Base-by-base conservation (phyloP, 2,797 vertebrate genomes). In the Rallus crepitans region DNA sequence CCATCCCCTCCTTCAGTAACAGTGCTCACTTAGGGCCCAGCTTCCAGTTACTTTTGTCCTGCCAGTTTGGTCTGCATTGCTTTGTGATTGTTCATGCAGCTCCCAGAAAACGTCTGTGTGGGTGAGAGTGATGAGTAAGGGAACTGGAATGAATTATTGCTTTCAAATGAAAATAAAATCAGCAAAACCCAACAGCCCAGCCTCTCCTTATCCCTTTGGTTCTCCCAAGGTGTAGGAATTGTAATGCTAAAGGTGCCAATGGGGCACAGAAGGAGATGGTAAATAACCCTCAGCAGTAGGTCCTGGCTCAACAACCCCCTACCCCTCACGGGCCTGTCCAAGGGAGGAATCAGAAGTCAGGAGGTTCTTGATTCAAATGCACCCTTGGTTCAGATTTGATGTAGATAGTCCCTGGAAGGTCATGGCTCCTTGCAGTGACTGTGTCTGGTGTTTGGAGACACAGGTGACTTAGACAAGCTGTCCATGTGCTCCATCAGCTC, bases 151-250 rank as follows among this genome's bases (percentile, higher is more conserved):
- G 87, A 92, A 66, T 90, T 75, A 53, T 31, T 57, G 17, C 72
- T 89, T 92, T 87, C 64, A 93, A 82, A 66, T 16, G 12, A 73
- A 94, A 94, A 96, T 48, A 72, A 87, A 70, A 82, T 14, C 79
- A 87, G 13, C 24, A 45, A 70, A 95, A 70, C 59, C 28, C 7
- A 23, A 16, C 30, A 42, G n/a, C 3, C 1, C 30, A 37, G 23
- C 50, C 55, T 64, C 33, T 90, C n/a, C 57, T n/a, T 4, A 2
- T 4, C 27, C 48, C 47, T 72, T 66, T 39, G 72, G 37, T 3
- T 85, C 42, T 28, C 52, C 48, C 8, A 53, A 7, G 52, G 42
- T 63, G 75, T 18, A 50, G 71, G 35, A 47, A 28, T 69, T 28
- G 10, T 27, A 7, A 6, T 0, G 23, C 40, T 12, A 10, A 18